Evolutionary conservation across 2,888 invertebrate genomes (phyloP), one percentile per base, ranked within the genome.

Genomic region (Scaptomyza flava): DNA sequence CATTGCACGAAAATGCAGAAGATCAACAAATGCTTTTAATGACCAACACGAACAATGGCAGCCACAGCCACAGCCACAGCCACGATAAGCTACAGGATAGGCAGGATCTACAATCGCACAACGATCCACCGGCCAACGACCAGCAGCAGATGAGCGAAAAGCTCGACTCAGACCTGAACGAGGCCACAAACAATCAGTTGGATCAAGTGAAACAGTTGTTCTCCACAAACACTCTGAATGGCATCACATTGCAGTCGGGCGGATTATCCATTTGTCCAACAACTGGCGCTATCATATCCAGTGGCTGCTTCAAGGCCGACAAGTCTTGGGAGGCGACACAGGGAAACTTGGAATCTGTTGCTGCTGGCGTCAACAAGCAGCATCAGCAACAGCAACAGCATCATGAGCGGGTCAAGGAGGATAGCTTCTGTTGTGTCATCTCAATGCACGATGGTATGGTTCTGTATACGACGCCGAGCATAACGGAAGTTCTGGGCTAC

Each of bases 401-500:
- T 3, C 64, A 45, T 0, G 87, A 87, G 6, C 58, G 68, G 2
- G 9, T 20, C 4, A 85, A 72, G 60, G 79, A 96, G 95, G 95
- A 95, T 45, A 95, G 95, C 57, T 97, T 97, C 90, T 95, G 95
- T 58, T 95, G 96, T 79, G 95, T 96, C 0, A 95, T 97, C 73
- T 96, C 97, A 0, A 95, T 97, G 95, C 94, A 95, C 58, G 96
- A 97, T 82, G 97, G 97, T 1, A 94, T 96, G 0, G 95, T 97
- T 0, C 93, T 97, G 80, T 96, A 95, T 83, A 95, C 96, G 9
- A 96, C 96, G 0, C 92, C 95, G 0, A 94, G 94, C 48, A 92
- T 97, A 52, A 94, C 95, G 0, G 91, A 94, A 2, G 93, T 94
- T 1, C 93, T 97, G 53, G 97, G 96, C 1, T 97, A 95, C 88